Conservation (phyloP, 2,888 invertebrate genomes). For the Epirrita christyi region DNA sequence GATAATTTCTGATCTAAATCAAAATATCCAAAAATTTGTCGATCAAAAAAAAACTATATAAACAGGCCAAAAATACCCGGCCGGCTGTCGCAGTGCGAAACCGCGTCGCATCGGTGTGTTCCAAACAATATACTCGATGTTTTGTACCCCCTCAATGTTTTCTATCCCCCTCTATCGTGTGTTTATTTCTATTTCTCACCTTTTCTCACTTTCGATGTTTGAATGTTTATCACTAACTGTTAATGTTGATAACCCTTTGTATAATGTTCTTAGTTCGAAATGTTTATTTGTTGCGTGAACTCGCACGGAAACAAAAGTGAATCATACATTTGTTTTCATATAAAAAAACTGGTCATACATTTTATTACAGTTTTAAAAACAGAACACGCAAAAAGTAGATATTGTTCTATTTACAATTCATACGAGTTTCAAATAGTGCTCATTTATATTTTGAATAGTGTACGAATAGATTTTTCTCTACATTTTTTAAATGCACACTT, state of each 20-base stretch:
- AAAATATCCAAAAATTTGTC: not conserved
- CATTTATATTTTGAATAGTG: too few species aligned
- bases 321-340: not conserved
- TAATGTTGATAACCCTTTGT: slow-evolving; percentile 74
- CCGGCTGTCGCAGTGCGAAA: slow-evolving; percentile 68
- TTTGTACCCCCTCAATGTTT: slow-evolving; percentile 49
- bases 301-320: not conserved
- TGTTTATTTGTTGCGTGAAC: slow-evolving; percentile 38
- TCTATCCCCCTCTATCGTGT: slow-evolving; percentile 70
- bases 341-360: too few species aligned
- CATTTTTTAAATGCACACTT: too few species aligned
- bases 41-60: slow-evolving; percentile 5
- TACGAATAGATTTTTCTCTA: too few species aligned
- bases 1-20: too few species aligned
- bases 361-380: not conserved
- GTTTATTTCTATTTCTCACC: slow-evolving; percentile 77
- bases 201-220: slow-evolving; percentile 81
- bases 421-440: slow-evolving; percentile 4
- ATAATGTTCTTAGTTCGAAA: slow-evolving; percentile 50
- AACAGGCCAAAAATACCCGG: slow-evolving; percentile 77
- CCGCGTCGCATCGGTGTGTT: slow-evolving; percentile 82
- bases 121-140: slow-evolving; percentile 73
- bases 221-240: slow-evolving; percentile 84
- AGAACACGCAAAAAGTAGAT: slow-evolving; percentile 17
- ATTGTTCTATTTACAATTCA: slow-evolving; percentile 10